Evolutionary conservation across 2,797 vertebrate species (phyloP).

Genomic region (Melanotaenia boesemani): DNA sequence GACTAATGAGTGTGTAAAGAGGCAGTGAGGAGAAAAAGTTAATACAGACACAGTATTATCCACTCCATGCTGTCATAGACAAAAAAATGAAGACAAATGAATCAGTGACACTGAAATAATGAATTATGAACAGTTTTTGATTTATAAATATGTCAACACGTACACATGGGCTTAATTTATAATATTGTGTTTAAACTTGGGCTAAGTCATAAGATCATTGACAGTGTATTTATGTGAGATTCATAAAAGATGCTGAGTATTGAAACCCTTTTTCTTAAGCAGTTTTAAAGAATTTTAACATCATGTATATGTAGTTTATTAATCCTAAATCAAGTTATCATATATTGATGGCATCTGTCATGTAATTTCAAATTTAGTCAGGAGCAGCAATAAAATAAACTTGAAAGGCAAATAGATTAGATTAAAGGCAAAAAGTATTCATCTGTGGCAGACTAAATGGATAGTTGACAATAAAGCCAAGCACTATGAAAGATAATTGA

Average conservation of each 20-base stretch:
- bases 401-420: not conserved
- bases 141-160: slow-evolving; percentile 39
- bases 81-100: slow-evolving; percentile 37
- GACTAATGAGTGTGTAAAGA: slow-evolving; percentile 23
- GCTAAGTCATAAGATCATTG: not conserved
- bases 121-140: slow-evolving; percentile 39
- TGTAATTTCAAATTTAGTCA: not conserved
- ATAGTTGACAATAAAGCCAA: not conserved
- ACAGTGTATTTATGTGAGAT: not conserved
- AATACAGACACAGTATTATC: slow-evolving; percentile 34
- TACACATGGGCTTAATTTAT: not conserved
- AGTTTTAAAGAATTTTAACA: not conserved
- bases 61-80: slow-evolving; percentile 37
- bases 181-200: not conserved
- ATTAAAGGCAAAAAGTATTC: not conserved
- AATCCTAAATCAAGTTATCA: not conserved
- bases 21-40: slow-evolving; percentile 39
- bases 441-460: not conserved
- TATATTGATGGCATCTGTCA: not conserved
- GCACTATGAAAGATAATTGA: not conserved
- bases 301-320: not conserved
- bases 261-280: not conserved
- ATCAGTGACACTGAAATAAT: slow-evolving; percentile 33
- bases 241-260: not conserved
- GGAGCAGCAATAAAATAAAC: not conserved